Evolutionary conservation across 2,888 invertebrate genomes (phyloP).

Genomic region (Chloroclystis v-ata): DNA sequence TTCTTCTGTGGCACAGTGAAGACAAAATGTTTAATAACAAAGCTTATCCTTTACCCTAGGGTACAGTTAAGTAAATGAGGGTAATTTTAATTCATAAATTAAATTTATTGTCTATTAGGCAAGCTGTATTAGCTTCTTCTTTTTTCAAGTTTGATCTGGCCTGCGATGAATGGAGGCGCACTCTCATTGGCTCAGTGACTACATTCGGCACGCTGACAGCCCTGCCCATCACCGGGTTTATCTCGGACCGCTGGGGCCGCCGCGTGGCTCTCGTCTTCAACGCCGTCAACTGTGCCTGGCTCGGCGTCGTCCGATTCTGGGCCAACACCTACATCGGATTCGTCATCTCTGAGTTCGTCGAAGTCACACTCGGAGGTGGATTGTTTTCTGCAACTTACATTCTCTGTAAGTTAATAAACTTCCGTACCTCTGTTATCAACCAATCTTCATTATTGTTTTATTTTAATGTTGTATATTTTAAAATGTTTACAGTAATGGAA

Average conservation of each 20-base stretch:
- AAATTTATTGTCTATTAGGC: too few species aligned
- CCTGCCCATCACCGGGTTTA: constrained; percentile 81
- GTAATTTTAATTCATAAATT: too few species aligned
- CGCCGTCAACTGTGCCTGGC: constrained; percentile 59
- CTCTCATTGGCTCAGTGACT: constrained; percentile 83
- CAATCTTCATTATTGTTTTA: not conserved
- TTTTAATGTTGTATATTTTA: not conserved
- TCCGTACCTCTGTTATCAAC: too few species aligned
- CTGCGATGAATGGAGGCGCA: constrained; percentile 83
- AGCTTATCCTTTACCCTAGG: too few species aligned
- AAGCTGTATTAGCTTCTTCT: too few species aligned
- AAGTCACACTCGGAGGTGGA: constrained; percentile 72
- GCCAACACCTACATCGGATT: constrained; percentile 77
- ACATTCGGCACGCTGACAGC: constrained; percentile 84
- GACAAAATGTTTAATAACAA: too few species aligned
- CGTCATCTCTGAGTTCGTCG: constrained; percentile 70
- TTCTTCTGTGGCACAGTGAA: too few species aligned
- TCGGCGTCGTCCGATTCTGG: constrained; percentile 75
- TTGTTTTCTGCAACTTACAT: constrained; percentile 73
- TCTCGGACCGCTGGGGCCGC: constrained; percentile 82
- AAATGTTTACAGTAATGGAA: constrained; percentile 79
- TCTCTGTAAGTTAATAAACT: constrained; percentile 42
- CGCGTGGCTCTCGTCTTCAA: constrained; percentile 67
- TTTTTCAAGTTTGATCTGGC: constrained; percentile 80
- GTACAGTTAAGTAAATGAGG: too few species aligned